phyloP scores from a whole-genome alignment of 2,797 vertebrate species.

The Diplodus puntazzo region DNA sequence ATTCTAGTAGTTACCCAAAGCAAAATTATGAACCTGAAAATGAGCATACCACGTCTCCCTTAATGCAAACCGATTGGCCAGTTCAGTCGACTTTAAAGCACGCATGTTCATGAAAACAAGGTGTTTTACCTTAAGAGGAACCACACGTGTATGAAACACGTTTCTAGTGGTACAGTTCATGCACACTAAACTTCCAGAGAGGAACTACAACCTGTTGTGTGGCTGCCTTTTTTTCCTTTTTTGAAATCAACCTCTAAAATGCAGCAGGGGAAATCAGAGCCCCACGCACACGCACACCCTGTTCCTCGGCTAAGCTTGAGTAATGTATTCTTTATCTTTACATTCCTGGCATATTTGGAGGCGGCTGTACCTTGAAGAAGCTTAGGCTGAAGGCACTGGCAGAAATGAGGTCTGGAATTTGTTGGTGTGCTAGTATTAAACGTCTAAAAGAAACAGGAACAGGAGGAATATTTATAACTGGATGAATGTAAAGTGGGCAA shows the following conservation, averaged over 20 bases:
- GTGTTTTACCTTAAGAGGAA: conserved; percentile 63
- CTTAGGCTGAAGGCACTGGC: neutral
- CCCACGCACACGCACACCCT: conserved; percentile 18
- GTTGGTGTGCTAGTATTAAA: neutral
- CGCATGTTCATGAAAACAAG: neutral
- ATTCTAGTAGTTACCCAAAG: no score
- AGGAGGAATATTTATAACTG: conserved; percentile 14
- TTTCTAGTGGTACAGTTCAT: conserved; percentile 12
- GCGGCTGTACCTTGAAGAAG: conserved; percentile 50
- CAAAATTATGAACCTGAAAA: no score
- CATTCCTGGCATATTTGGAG: conserved; percentile 80
- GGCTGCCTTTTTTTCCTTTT: conserved; percentile 3
- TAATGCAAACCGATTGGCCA: neutral
- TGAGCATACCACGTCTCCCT: no score
- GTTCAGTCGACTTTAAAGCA: neutral
- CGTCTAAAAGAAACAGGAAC: neutral
- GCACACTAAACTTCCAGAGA: conserved; percentile 47
- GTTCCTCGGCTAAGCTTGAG: conserved; percentile 40
- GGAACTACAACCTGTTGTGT: conserved; percentile 62
- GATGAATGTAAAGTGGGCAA: conserved; percentile 16
- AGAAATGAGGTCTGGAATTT: neutral
- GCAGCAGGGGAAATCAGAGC: conserved; percentile 38
- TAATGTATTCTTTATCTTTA: conserved; percentile 70
- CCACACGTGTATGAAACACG: neutral
- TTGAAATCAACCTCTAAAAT: conserved; percentile 22